Base-by-base conservation (phyloP, 1,140 invertebrate genomes). In the Cydia splendana region DNA sequence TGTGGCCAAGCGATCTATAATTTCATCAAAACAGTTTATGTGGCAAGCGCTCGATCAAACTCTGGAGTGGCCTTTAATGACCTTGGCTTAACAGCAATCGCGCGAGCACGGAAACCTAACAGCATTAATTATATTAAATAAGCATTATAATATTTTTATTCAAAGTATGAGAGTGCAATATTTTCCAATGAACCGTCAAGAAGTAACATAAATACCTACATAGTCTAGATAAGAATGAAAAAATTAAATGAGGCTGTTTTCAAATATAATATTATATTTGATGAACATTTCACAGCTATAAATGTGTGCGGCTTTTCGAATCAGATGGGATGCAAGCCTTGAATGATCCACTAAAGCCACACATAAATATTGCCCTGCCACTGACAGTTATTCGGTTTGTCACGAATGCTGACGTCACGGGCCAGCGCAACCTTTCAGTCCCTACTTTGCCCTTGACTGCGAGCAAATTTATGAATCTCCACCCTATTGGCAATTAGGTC, bases 341-440 rank as follows among this genome's bases (percentile, higher is more conserved):
- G n/a, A 12, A 45, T 45, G 30, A 71, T 71, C 67, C 67, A 71
- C 34, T 38, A 67, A 67, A 24, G 30, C 65, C 9, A 15, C 15
- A 38, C 67, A 38, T 71, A 38, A 71, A 71, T 71, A 71, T 20
- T 5, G n/a, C 24, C 18, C 67, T 71, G 67, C 38, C 67, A 38
- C 65, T 45, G 75, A 67, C 75, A 76, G 65, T 76, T 76, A 76
- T 76, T 38, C n/a, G 62, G 34, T 67, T 30, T 51, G 75, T 67
- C 62, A 76, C 34, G 34, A 75, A 12, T n/a, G 34, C 51, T 75
- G 75, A 76, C 38, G 75, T 65, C 75, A 76, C 34, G 38, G 67
- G 34, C 38, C 34, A 13, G 34, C 67, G 9, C 67, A 71, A 71
- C 67, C 67, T 71, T 71, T 71, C 53, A 15, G 38, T n/a, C 34